Percentiles rank a stretch among this genome's conserved stretches.
These are phyloP conservation scores for Actinernus sp. DNA, from an alignment of 92 coral and sea anemone species.

Conservation along the genomic window DNA sequence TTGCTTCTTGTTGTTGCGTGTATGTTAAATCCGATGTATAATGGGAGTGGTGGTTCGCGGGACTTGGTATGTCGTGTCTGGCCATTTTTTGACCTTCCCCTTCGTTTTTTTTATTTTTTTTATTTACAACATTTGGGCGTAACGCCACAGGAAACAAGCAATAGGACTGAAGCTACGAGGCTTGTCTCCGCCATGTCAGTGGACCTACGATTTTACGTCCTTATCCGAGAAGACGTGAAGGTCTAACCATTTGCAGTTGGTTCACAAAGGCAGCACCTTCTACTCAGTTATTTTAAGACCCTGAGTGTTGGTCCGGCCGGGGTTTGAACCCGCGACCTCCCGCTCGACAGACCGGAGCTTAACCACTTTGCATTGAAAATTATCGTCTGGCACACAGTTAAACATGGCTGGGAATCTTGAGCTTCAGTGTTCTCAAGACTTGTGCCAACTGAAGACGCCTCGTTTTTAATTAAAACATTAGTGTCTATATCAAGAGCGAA, in stretches of 20 bases:
- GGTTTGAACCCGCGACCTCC: no score
- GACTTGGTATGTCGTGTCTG: slow-evolving; percentile 41
- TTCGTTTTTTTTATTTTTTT: slow-evolving; percentile 29
- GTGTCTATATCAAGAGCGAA: slow-evolving; percentile 24
- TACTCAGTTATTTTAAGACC: no score
- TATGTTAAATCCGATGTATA: slow-evolving; percentile 52
- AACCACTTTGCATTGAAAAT: slow-evolving; percentile 75
- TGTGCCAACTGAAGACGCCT: slow-evolving; percentile 82
- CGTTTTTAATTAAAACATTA: slow-evolving; percentile 48
- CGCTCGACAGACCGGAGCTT: no score
- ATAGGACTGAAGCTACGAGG: slow-evolving; percentile 6
- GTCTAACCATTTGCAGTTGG: no score
- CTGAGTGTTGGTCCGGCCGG: no score
- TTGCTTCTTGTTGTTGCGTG: slow-evolving; percentile 62
- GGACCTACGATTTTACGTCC: no score
- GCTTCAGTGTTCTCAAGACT: slow-evolving; percentile 72
- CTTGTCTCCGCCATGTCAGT: slow-evolving; percentile 21
- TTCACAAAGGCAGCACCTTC: slow-evolving; percentile 16
- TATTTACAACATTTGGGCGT: slow-evolving; percentile 11
- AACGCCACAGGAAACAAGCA: neutral
- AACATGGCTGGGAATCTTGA: slow-evolving; percentile 72
- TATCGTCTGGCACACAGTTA: slow-evolving; percentile 78
- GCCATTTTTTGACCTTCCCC: slow-evolving; percentile 15
- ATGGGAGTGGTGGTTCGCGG: slow-evolving; percentile 68
- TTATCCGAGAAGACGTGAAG: no score